A percentile compares a stretch with the other conserved stretches of the same genome.
Evolutionary conservation across 2,888 invertebrate species (phyloP).

Genomic region (Taphrorychus bicolor): DNA sequence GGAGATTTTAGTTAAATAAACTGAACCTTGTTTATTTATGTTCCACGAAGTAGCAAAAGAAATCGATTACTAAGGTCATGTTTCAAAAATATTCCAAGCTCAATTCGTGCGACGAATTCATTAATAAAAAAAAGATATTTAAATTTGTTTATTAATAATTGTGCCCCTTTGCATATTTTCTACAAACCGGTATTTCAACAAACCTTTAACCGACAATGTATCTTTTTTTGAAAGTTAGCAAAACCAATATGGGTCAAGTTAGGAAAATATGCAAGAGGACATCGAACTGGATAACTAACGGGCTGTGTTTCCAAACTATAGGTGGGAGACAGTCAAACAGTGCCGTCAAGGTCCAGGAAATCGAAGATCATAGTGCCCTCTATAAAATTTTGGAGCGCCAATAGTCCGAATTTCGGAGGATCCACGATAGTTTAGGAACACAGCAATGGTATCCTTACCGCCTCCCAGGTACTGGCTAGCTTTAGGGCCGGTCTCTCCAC

Average conservation of each 20-base stretch:
- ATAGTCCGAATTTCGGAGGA: conserved; percentile 48
- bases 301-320: conserved; percentile 63
- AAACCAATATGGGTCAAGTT: too few relatives aligned
- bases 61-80: too few relatives aligned
- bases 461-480: conserved; percentile 65
- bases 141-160: too few relatives aligned
- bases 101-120: neutral
- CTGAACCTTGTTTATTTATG: too few relatives aligned
- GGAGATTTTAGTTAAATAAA: too few relatives aligned
- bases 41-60: too few relatives aligned
- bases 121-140: neutral
- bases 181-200: too few relatives aligned
- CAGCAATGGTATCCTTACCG: conserved; percentile 71
- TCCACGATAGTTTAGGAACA: conserved; percentile 66
- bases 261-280: conserved; percentile 6
- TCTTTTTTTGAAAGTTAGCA: too few relatives aligned
- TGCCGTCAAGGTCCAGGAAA: conserved; percentile 46
- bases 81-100: too few relatives aligned
- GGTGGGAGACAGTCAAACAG: conserved; percentile 56
- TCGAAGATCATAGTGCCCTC: conserved; percentile 29
- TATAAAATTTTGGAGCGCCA: conserved; percentile 30
- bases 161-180: neutral
- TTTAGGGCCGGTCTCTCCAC: conserved; percentile 11
- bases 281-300: conserved; percentile 47
- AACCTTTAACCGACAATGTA: too few relatives aligned